These are phyloP conservation scores for Agriotes lineatus DNA, from an alignment of 2,888 invertebrate genomes.

Conservation along the genomic window DNA sequence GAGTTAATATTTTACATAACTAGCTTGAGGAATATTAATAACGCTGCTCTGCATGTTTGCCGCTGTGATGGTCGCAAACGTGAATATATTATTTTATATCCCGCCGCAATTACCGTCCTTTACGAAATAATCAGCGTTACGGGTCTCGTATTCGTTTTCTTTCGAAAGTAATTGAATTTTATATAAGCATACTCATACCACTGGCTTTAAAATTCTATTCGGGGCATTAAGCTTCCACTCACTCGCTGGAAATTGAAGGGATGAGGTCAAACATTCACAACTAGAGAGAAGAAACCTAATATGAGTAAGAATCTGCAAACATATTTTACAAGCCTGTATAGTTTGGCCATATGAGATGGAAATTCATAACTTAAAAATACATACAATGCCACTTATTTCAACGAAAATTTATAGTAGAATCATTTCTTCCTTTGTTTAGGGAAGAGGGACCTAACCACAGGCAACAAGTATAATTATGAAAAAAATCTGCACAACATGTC, in stretches of 20 bases:
- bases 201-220: constrained; percentile 2
- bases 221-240: neutral
- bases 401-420: too few species aligned
- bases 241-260: neutral
- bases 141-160: constrained; percentile 20
- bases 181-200: constrained; percentile 6
- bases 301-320: too few species aligned
- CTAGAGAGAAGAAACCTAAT: too few species aligned
- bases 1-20: constrained; percentile 54
- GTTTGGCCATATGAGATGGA: too few species aligned
- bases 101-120: constrained; percentile 41
- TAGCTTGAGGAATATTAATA: constrained; percentile 53
- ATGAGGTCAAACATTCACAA: neutral
- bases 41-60: constrained; percentile 42
- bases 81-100: constrained; percentile 45
- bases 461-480: too few species aligned
- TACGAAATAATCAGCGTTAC: constrained; percentile 35
- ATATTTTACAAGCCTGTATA: too few species aligned
- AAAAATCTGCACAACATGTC: too few species aligned
- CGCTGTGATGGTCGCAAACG: constrained; percentile 38
- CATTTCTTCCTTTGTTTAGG: too few species aligned
- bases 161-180: constrained; percentile 23
- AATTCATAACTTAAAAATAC: too few species aligned
- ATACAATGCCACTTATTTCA: too few species aligned
- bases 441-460: too few species aligned